Conservation (phyloP, 2,888 invertebrate species). For the Conistra vaccinii region DNA sequence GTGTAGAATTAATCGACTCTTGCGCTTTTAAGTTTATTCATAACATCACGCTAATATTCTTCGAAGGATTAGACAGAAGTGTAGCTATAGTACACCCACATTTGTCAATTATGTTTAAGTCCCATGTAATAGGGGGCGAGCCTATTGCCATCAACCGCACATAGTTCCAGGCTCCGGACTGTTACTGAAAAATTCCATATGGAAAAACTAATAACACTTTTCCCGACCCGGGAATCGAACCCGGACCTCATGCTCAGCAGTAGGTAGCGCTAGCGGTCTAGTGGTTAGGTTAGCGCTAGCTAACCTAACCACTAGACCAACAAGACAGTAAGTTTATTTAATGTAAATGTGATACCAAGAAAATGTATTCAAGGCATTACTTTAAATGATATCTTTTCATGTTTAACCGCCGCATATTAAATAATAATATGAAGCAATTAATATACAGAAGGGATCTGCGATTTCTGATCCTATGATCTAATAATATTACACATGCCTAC, state of each 20-base stretch:
- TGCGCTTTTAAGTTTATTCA: background rate
- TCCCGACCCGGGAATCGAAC: background rate
- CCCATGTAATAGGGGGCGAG: background rate
- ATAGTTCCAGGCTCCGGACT: background rate
- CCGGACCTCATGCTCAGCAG: background rate
- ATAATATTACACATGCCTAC: conserved; percentile 25
- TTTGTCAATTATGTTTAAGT: background rate
- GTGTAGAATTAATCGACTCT: conserved; percentile 1
- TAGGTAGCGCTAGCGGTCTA: background rate
- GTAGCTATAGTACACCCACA: background rate
- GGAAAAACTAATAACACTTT: background rate
- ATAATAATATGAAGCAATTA: conserved; percentile 36
- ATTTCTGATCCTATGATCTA: conserved; percentile 42
- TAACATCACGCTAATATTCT: background rate
- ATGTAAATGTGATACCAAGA: no score
- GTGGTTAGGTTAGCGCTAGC: no score
- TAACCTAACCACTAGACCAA: no score
- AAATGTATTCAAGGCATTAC: background rate
- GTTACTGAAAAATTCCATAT: no score
- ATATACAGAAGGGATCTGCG: conserved; percentile 32
- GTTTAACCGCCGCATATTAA: conserved; percentile 25
- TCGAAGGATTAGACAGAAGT: background rate
- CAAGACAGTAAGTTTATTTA: background rate
- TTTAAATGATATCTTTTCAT: background rate
- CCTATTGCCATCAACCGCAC: background rate